Evolutionary conservation across 2,797 vertebrate species (phyloP).

Genomic region (Telmatherina bonti): DNA sequence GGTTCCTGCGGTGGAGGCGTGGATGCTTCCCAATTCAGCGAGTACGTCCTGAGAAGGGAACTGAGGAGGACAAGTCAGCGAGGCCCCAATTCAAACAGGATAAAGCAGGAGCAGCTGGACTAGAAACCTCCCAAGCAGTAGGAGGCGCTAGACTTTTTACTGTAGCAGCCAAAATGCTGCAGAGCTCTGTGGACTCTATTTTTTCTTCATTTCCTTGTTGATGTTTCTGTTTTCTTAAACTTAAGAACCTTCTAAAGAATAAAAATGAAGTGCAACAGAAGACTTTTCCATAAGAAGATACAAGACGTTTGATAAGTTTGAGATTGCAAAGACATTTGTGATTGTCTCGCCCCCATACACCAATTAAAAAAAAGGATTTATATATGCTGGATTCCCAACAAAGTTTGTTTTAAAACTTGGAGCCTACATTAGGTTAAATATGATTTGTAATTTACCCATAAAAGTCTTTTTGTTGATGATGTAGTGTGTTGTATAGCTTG

Average conservation of each 20-base stretch:
- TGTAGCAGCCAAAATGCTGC: constrained; percentile 71
- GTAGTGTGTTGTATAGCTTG: constrained; percentile 67
- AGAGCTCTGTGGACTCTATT: constrained; percentile 77
- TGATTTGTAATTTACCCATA: constrained; percentile 67
- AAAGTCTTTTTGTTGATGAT: constrained; percentile 65
- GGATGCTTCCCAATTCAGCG: constrained; percentile 99
- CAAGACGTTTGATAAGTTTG: constrained; percentile 76
- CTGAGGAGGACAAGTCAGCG: constrained; percentile 92
- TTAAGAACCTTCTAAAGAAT: constrained; percentile 76
- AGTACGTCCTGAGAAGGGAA: constrained; percentile 96
- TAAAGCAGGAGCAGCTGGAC: constrained; percentile 99
- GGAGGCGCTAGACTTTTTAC: constrained; percentile 81
- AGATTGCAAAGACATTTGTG: constrained; percentile 80
- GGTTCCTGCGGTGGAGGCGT: constrained; percentile 97
- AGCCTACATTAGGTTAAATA: constrained; percentile 83
- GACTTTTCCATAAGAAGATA: constrained; percentile 77
- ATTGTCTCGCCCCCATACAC: constrained; percentile 72
- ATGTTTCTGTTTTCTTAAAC: constrained; percentile 77
- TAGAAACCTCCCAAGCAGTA: constrained; percentile 81
- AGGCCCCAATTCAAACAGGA: constrained; percentile 94
- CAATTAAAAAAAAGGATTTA: constrained; percentile 72
- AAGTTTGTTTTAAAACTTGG: constrained; percentile 89
- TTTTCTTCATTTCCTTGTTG: constrained; percentile 71
- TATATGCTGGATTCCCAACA: constrained; percentile 76
- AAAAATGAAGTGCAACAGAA: constrained; percentile 72